A percentile compares a stretch with the other conserved stretches of the same genome.
Conservation (phyloP, 2,113 vertebrate species). For the Nerophis ophidion region DNA sequence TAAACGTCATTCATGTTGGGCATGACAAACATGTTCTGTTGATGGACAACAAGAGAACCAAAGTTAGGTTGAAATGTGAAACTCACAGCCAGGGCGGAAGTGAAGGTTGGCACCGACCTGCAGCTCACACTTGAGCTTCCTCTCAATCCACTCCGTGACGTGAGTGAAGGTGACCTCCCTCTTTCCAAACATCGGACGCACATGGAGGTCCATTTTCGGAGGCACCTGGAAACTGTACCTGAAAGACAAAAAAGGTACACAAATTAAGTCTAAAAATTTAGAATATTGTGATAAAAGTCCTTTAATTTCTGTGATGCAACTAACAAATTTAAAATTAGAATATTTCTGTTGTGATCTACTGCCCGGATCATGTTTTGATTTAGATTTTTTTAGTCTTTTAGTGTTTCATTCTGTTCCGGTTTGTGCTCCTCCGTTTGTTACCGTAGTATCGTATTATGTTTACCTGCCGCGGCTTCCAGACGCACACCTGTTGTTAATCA, state of each 20-base stretch:
- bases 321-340: no score
- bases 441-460: no score
- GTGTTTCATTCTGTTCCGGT: no score
- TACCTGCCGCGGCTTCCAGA: no score
- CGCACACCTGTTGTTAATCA: no score
- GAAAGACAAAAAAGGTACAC: conserved; percentile 1
- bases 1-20: conserved; percentile 85
- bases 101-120: conserved; percentile 66
- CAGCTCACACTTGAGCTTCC: conserved; percentile 79
- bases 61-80: not conserved
- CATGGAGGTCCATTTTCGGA: conserved; percentile 77
- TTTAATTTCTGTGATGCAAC: no score
- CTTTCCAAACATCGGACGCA: conserved; percentile 78
- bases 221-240: conserved; percentile 83
- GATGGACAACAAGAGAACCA: not conserved
- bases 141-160: conserved; percentile 82
- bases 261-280: not conserved
- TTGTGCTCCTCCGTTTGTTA: no score
- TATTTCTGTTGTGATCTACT: no score
- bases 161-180: conserved; percentile 81
- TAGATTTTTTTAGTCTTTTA: no score
- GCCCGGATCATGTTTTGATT: no score
- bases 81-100: not conserved
- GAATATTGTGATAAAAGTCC: no score
- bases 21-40: conserved; percentile 84